Conservation (phyloP, 2,113 vertebrate genomes). For the Ursus arctos region DNA sequence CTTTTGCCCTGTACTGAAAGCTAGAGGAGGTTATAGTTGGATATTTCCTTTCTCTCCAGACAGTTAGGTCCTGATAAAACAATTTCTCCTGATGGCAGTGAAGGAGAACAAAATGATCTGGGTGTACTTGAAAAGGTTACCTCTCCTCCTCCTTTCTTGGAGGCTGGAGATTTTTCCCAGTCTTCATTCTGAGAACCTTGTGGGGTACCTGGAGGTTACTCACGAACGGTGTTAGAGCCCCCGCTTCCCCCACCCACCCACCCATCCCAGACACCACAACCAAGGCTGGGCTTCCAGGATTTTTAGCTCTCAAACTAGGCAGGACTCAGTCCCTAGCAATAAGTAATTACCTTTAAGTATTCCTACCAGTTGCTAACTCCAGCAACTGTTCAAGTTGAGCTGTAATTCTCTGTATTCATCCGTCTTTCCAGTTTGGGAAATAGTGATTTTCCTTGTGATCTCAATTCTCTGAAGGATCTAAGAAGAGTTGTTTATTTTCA, state of each 20-base stretch:
- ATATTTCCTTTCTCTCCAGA: not conserved
- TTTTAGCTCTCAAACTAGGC: not conserved
- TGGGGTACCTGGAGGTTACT: not conserved
- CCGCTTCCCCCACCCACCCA: no score
- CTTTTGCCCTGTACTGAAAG: not conserved
- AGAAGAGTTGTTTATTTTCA: not conserved
- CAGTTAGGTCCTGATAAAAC: not conserved
- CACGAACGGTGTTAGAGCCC: fast-evolving
- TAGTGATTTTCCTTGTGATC: not conserved
- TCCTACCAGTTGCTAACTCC: not conserved
- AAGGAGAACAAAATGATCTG: not conserved
- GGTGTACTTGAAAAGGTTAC: not conserved
- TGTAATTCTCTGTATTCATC: not conserved
- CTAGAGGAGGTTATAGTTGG: not conserved
- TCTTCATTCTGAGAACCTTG: not conserved
- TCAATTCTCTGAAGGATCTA: not conserved
- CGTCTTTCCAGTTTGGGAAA: not conserved
- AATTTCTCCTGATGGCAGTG: not conserved
- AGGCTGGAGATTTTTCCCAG: not conserved
- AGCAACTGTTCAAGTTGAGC: not conserved
- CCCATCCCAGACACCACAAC: not conserved
- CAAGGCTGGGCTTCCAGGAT: not conserved
- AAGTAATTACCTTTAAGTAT: not conserved
- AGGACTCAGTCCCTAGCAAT: not conserved
- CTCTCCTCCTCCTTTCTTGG: not conserved